Percentiles rank a stretch among this genome's conserved stretches.
Conservation (phyloP, 2,797 vertebrate species). For the Acipenser ruthenus region DNA sequence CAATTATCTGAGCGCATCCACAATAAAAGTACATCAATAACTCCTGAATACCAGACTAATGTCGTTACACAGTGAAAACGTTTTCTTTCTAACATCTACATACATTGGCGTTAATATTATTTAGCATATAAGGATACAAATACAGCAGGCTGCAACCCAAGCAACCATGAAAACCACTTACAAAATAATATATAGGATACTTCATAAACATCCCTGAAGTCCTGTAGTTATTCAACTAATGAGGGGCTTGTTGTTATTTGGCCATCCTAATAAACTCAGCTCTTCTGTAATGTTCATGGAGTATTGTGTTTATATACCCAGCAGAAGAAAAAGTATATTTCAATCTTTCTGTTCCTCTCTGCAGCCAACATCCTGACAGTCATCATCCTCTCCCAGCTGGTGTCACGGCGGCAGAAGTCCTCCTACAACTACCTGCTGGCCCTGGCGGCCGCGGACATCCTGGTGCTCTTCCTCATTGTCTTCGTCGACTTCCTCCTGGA, state of each 20-base stretch:
- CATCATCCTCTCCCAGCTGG: conserved; percentile 90
- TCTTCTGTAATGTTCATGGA: not conserved
- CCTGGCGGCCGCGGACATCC: conserved; percentile 85
- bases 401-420: conserved; percentile 90
- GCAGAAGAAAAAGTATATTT: too few species aligned
- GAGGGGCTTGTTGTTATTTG: too few species aligned
- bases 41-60: not conserved
- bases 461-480: conserved; percentile 89
- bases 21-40: not conserved
- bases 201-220: too few species aligned
- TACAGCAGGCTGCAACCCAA: too few species aligned
- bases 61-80: not conserved
- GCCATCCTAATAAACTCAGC: too few species aligned
- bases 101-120: too few species aligned
- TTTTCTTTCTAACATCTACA: not conserved
- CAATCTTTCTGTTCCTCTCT: conserved; percentile 19
- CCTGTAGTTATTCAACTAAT: too few species aligned
- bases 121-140: too few species aligned
- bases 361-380: conserved; percentile 93
- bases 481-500: conserved; percentile 93
- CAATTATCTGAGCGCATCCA: not conserved
- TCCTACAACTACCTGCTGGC: conserved; percentile 96
- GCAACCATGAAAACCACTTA: too few species aligned
- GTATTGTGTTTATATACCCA: conserved; percentile 6
- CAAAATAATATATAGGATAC: too few species aligned